Evolutionary conservation across 1,140 invertebrate species (phyloP).

Genomic region (Magallana angulata): DNA sequence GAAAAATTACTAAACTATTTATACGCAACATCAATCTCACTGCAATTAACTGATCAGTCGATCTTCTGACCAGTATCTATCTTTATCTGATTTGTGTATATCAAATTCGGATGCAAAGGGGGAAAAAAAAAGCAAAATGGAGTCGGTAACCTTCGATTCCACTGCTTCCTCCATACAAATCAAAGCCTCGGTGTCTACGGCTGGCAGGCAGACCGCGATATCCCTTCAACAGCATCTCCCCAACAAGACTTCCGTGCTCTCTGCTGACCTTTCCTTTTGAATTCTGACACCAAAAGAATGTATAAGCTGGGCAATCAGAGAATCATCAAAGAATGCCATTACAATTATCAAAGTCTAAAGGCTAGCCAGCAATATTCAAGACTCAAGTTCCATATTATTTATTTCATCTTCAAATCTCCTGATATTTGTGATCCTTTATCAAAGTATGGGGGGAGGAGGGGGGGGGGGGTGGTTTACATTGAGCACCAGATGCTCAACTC

Average conservation of each 20-base stretch:
- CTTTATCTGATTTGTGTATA: not conserved
- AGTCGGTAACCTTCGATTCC: not conserved
- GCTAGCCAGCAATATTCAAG: no score
- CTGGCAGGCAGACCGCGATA: not conserved
- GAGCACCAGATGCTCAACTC: no score
- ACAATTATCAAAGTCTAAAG: not conserved
- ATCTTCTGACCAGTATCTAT: not conserved
- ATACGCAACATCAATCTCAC: not conserved
- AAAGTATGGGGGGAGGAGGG: no score
- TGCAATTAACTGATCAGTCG: conserved; percentile 7
- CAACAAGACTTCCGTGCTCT: not conserved
- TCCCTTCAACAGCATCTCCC: not conserved
- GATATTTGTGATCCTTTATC: not conserved
- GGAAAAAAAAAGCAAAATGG: not conserved
- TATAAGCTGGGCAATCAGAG: not conserved
- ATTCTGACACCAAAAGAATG: conserved; percentile 11
- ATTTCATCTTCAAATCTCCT: not conserved
- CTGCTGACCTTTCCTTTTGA: conserved; percentile 14
- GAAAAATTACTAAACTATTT: conserved; percentile 34
- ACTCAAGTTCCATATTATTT: not conserved
- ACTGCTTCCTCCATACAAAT: conserved; percentile 10
- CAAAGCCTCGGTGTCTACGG: not conserved
- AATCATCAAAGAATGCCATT: not conserved
- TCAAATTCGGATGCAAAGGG: not conserved
- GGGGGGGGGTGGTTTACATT: no score